Conservation (phyloP, 2,797 vertebrate genomes). For the Kryptopterus vitreolus region DNA sequence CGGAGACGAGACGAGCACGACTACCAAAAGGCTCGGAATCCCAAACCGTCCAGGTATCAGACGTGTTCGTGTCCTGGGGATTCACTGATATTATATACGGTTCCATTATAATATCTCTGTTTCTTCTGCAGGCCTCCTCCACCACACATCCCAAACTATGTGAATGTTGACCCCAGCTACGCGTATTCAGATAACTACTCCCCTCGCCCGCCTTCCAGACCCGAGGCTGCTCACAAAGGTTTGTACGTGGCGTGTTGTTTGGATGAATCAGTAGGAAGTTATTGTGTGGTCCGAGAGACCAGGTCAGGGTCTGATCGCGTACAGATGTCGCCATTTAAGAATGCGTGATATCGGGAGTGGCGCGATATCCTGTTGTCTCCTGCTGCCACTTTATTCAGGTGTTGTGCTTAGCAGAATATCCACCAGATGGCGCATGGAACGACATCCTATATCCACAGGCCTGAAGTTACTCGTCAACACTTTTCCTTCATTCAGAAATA, state of each 20-base stretch:
- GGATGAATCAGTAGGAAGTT: background rate
- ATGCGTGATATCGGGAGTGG: too few relatives aligned
- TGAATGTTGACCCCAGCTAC: constrained; percentile 73
- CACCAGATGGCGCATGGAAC: too few relatives aligned
- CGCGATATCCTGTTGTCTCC: too few relatives aligned
- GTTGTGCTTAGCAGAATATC: too few relatives aligned
- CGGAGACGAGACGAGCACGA: constrained; percentile 83
- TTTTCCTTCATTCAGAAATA: too few relatives aligned
- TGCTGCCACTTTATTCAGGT: too few relatives aligned
- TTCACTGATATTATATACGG: background rate
- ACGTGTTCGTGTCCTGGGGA: background rate
- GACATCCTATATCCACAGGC: too few relatives aligned
- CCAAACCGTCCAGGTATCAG: constrained; percentile 82
- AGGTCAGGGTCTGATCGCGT: background rate
- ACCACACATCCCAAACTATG: constrained; percentile 70
- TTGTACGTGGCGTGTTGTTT: background rate
- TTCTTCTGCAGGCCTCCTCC: constrained; percentile 52
- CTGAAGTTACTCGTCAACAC: too few relatives aligned
- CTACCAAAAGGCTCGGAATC: constrained; percentile 77
- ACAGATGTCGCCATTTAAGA: too few relatives aligned
- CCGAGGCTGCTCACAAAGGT: constrained; percentile 77
- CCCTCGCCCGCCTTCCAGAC: constrained; percentile 67
- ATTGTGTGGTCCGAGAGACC: background rate
- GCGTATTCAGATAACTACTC: constrained; percentile 66
- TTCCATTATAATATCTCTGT: background rate